Conservation (phyloP, 2,888 invertebrate species). For the Julus scandinavius region DNA sequence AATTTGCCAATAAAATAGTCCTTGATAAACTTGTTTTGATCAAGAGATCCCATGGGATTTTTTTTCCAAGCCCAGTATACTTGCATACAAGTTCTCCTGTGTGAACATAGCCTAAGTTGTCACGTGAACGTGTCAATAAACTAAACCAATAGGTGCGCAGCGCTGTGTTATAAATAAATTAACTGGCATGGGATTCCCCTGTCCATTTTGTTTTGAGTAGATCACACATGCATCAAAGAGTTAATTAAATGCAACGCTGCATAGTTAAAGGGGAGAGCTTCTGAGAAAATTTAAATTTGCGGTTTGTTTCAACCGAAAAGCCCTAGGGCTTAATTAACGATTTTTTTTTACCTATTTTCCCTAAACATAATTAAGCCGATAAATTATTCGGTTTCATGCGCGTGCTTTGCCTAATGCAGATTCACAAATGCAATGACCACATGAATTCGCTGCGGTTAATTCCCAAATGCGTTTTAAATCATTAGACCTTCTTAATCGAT, state of each 20-base stretch:
- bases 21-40: background rate
- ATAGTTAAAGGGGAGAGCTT: conserved; percentile 15
- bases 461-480: conserved; percentile 35
- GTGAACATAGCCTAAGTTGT: background rate
- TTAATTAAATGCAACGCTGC: conserved; percentile 35
- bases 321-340: conserved; percentile 15
- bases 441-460: conserved; percentile 30
- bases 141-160: background rate
- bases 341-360: conserved; percentile 29
- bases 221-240: conserved; percentile 15
- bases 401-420: background rate
- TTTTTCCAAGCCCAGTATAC: background rate
- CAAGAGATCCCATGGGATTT: background rate
- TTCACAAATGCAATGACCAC: conserved; percentile 30
- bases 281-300: conserved; percentile 40
- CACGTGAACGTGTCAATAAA: background rate
- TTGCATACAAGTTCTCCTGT: background rate
- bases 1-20: background rate
- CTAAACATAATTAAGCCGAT: conserved; percentile 30
- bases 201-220: background rate
- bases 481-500: conserved; percentile 36
- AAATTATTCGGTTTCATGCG: conserved; percentile 9
- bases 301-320: conserved; percentile 35
- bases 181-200: background rate
- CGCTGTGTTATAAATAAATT: background rate